Evolutionary conservation across 1,140 invertebrate species (phyloP).

Genomic region (Metaphire vulgaris): DNA sequence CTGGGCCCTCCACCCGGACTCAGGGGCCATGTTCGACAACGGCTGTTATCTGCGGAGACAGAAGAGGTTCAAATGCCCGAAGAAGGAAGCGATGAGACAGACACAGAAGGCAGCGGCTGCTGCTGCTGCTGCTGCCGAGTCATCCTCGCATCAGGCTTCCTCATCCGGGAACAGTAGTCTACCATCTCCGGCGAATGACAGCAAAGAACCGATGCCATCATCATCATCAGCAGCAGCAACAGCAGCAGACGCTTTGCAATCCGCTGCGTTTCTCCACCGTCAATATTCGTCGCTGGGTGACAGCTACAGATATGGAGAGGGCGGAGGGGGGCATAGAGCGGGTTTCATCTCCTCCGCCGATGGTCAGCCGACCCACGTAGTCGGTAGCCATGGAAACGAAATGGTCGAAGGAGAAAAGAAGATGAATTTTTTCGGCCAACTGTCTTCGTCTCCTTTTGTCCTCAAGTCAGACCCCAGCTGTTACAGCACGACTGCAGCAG

Average conservation of each 20-base stretch:
- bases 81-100: slow-evolving; percentile 11
- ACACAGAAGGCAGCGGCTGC: not conserved
- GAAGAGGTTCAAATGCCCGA: slow-evolving; percentile 17
- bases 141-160: not conserved
- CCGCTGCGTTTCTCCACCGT: too few relatives aligned
- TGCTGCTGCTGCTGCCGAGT: not conserved
- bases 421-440: too few relatives aligned
- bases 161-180: slow-evolving; percentile 7
- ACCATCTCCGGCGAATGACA: not conserved
- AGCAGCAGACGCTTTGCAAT: too few relatives aligned
- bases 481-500: not conserved
- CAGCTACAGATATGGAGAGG: too few relatives aligned
- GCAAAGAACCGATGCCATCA: not conserved
- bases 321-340: too few relatives aligned
- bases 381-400: too few relatives aligned
- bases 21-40: slow-evolving; percentile 56
- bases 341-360: too few relatives aligned
- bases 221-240: slow-evolving; percentile 4
- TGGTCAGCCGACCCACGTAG: too few relatives aligned
- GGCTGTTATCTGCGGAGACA: slow-evolving; percentile 17
- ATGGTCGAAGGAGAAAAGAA: too few relatives aligned
- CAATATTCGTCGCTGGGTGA: too few relatives aligned
- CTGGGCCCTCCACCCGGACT: slow-evolving; percentile 40
- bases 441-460: too few relatives aligned
- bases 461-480: slow-evolving; percentile 8